Base-by-base conservation (phyloP, 2,888 invertebrate species). In the Morpho helenor region DNA sequence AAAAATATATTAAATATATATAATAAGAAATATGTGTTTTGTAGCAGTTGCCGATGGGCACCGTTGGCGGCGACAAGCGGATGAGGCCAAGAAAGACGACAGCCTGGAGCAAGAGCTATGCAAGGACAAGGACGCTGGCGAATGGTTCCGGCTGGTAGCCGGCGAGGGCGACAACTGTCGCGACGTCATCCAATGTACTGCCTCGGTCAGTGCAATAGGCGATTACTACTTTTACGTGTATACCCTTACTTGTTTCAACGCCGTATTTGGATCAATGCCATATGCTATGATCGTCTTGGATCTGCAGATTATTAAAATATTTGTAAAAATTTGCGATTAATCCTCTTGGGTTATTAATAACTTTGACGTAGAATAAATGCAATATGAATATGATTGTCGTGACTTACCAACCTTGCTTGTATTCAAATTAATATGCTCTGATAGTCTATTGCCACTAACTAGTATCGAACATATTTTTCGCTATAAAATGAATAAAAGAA, bases 141-240 rank as follows among this genome's bases (percentile, higher is more conserved):
- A 97, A 90, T 97, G 97, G 97, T 97, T 98, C 92, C 94, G 97
- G 77, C 91, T 97, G 79, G 95, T 96, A 63, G 94, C 96, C 64
- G 96, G 96, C 72, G 97, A 97, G 72, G 96, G 96, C 74, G 97
- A 97, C 89, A 96, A 96, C 85, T 98, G 97, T 86, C 95, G 97
- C 83, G 97, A 97, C 91, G 97, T 97, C 81, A 97, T 97, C 81
- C 97, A 97, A 88, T 97, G 97, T 91, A 97, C 97, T 69, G 96
- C 96, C 80, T 97, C 97, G 80, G 96, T 96, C 81, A 92, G 94
- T 93, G 72, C 68, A 66, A 66, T 62, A 66, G 65, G 60, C 69
- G 59, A 69, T 62, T 66, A 66, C 66, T 68, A 72, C 71, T 71
- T 69, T 66, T 70, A 66, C 62, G 64, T 60, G 62, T 63, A 68